Evolutionary conservation across 2,113 vertebrate genomes (phyloP), one percentile per base, ranked within the genome.

Genomic region (Bagarius yarrelli): DNA sequence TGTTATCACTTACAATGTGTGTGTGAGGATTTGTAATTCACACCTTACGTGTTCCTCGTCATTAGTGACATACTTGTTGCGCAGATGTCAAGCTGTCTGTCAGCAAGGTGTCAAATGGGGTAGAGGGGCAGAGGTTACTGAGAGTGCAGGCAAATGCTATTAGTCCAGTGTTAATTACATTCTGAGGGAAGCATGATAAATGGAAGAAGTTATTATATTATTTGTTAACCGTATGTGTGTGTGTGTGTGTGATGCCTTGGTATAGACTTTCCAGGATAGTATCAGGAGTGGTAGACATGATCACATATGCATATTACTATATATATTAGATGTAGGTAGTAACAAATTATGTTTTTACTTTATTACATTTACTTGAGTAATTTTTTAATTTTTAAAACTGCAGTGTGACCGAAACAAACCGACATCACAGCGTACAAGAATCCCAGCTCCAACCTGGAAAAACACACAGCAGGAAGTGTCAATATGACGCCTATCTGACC

Each of bases 141-240:
- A 44, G 5, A 59, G 73, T 59, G 23, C 36, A 76, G 25, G n/a
- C 66, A 63, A 77, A 77, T 76, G 34, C 23, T 13, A 27, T 76
- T 27, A 59, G 55, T 12, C 5, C 36, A 27, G n/a, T 23, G 1
- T 50, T 27, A 30, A 44, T 25, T 34, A 34, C 25, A 76, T 23
- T 61, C 21, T 55, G 61, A 64, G n/a, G n/a, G 23, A 71, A 16
- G 40, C n/a, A 47, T 47, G 44, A n/a, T 13, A 44, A 69, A 44
- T 12, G 3, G 15, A n/a, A 40, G 14, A 23, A 32, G 34, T 40
- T 23, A 69, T n/a, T 44, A 15, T 9, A 14, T 67, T 34, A 64
- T 64, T 64, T 64, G 61, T 64, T 34, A 64, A 36, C 32, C 9
- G 60, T 16, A 63, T 16, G 15, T 15, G 25, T 34, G 30, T 12